A percentile compares a stretch with the other conserved stretches of the same genome.
Conservation (phyloP, 2,888 invertebrate species). For the Neoitamus cyanurus region DNA sequence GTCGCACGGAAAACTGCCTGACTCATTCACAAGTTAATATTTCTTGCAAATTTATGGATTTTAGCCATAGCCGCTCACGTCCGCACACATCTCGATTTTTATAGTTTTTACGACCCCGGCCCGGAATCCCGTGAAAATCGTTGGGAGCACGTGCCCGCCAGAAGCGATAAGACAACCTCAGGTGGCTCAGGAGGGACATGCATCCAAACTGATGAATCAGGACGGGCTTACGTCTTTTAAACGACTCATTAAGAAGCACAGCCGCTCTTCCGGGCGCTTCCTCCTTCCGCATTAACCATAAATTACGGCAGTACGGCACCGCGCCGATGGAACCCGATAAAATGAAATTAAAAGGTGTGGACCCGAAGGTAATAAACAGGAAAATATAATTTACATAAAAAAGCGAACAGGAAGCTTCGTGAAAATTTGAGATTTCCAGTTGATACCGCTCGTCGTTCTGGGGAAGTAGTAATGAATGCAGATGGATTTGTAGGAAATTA, state of each 20-base stretch:
- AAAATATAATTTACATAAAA: conserved; percentile 5
- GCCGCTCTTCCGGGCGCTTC: not conserved
- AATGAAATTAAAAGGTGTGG: conserved; percentile 5
- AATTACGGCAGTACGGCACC: not conserved
- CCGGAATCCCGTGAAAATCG: not conserved
- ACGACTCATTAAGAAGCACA: not conserved
- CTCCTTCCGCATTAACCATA: not conserved
- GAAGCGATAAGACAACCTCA: not conserved
- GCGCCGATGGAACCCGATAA: not conserved
- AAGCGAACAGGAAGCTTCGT: not conserved
- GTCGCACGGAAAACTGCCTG: not conserved
- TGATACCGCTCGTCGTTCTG: not conserved
- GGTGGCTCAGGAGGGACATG: not conserved
- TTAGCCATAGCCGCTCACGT: not conserved
- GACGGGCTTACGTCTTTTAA: not conserved
- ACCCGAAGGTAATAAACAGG: conserved; percentile 5
- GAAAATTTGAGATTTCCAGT: not conserved
- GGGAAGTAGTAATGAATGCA: not conserved
- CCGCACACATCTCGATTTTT: not conserved
- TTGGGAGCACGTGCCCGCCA: not conserved
- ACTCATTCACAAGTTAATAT: not conserved
- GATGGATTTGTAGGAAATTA: not conserved
- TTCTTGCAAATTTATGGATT: not conserved
- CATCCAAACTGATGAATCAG: not conserved
- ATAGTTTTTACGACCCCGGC: not conserved